phyloP scores from a whole-genome alignment of 2,888 invertebrate genomes.

The Napeogenes inachia region DNA sequence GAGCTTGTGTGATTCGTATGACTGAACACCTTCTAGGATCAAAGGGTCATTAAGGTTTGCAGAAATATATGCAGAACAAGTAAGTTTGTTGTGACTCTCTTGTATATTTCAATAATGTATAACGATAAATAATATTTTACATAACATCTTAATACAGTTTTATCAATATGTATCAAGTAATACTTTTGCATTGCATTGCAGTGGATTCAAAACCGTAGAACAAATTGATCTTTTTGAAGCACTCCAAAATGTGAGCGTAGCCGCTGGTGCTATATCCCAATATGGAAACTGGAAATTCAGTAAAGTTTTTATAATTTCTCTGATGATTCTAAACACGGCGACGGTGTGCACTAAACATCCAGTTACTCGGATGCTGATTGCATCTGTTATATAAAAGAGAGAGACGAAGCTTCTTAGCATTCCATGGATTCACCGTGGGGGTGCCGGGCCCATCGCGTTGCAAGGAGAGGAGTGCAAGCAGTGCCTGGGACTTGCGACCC shows the following conservation, averaged over 20 bases:
- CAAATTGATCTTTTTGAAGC: conserved; percentile 72
- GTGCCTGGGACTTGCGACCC: no score
- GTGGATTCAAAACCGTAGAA: conserved; percentile 54
- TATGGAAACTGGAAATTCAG: conserved; percentile 48
- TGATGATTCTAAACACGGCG: background rate
- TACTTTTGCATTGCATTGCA: conserved; percentile 38
- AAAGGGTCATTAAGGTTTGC: conserved; percentile 74
- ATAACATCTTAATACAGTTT: no score
- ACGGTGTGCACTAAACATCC: background rate
- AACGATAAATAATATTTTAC: no score
- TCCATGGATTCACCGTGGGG: no score
- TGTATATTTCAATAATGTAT: no score
- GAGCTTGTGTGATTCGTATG: conserved; percentile 82
- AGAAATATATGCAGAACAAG: conserved; percentile 72
- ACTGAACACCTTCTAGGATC: conserved; percentile 79
- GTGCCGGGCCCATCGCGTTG: no score
- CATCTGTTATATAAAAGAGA: no score
- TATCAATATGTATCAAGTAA: background rate
- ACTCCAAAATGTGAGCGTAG: conserved; percentile 53
- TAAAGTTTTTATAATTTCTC: no score
- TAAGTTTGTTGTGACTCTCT: conserved; percentile 42
- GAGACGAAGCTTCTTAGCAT: no score
- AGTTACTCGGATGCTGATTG: no score
- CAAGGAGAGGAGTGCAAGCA: no score
- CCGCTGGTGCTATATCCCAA: conserved; percentile 44